Conservation (phyloP, 1,140 invertebrate genomes). For the Caerostris extrusa region DNA sequence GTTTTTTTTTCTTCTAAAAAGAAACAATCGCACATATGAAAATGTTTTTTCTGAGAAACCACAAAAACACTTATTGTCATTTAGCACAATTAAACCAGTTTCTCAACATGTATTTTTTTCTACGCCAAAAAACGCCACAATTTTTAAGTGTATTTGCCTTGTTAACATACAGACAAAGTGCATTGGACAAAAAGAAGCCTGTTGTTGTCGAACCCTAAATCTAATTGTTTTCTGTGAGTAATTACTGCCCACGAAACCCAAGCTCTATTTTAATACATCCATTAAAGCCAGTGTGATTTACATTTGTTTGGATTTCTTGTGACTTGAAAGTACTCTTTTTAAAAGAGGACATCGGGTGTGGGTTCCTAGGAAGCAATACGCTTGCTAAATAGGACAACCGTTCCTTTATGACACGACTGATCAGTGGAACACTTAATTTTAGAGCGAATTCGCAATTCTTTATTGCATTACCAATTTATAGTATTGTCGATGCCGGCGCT, state of each 20-base stretch:
- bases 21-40: background rate
- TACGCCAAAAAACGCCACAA: background rate
- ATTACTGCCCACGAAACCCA: background rate
- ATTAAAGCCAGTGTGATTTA: background rate
- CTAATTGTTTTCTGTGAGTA: slow-evolving; percentile 1
- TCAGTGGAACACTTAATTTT: background rate
- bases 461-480: background rate
- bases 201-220: background rate
- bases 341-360: slow-evolving; percentile 7
- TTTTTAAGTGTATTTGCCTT: background rate
- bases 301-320: slow-evolving; percentile 18
- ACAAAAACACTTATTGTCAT: background rate
- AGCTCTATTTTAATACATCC: background rate
- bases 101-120: background rate
- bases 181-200: background rate
- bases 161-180: background rate
- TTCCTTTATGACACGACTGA: background rate
- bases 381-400: background rate
- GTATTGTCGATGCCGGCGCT: background rate
- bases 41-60: background rate
- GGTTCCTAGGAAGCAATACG: background rate
- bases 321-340: background rate
- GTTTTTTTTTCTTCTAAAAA: background rate
- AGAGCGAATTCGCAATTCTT: background rate
- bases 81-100: slow-evolving; percentile 14